Conservation (phyloP, 2,113 vertebrate genomes). For the Spermophilus dauricus region DNA sequence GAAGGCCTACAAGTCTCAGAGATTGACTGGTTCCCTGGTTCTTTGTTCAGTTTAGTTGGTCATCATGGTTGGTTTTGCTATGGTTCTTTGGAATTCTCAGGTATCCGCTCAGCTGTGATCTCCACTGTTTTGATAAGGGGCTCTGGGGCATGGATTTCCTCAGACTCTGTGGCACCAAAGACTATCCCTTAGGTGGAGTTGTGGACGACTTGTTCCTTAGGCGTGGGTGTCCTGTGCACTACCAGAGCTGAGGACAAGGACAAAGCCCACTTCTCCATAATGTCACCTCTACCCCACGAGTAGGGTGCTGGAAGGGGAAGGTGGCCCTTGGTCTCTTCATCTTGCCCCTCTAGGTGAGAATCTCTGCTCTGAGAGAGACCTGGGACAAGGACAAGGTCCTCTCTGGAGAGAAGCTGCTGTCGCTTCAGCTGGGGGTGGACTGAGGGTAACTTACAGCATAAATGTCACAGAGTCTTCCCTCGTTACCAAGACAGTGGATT, state of each 20-base stretch:
- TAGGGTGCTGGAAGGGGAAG: too few species aligned
- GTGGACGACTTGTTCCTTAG: fast-evolving
- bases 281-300: fast-evolving
- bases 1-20: not conserved
- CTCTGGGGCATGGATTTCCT: too few species aligned
- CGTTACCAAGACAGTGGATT: not conserved
- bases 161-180: not conserved
- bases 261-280: not conserved
- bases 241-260: not conserved
- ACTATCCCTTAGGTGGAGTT: too few species aligned
- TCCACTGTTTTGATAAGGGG: not conserved
- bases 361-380: too few species aligned
- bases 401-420: too few species aligned
- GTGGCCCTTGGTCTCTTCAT: not conserved
- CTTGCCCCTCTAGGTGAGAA: fast-evolving
- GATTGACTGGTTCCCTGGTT: not conserved
- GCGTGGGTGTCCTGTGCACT: not conserved
- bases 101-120: not conserved
- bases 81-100: too few species aligned
- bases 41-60: not conserved
- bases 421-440: not conserved
- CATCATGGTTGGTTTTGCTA: not conserved
- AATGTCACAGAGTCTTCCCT: not conserved
- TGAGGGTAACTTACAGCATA: not conserved
- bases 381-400: not conserved